Conservation (phyloP, 2,888 invertebrate genomes). For the Drosophila acutilabella region DNA sequence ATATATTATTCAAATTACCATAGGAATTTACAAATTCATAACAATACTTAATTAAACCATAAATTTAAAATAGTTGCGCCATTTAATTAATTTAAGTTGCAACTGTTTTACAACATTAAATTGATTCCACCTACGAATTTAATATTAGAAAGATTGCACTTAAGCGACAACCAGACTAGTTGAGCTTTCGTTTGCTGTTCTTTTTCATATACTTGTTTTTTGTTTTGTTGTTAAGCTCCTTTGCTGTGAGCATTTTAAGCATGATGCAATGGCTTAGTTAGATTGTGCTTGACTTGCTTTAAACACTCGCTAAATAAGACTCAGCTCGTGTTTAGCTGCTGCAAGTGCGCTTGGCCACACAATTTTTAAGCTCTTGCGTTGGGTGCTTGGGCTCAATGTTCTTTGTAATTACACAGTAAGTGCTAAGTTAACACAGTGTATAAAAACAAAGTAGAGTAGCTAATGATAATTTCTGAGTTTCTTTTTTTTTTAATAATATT, state of each 20-base stretch:
- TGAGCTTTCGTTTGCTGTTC: constrained; percentile 28
- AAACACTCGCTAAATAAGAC: constrained; percentile 60
- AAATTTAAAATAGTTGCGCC: too few species aligned
- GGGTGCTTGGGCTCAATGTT: constrained; percentile 38
- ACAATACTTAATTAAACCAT: too few species aligned
- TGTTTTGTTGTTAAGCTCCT: constrained; percentile 21
- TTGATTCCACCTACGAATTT: not conserved
- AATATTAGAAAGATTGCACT: not conserved
- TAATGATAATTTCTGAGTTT: too few species aligned
- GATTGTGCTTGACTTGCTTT: constrained; percentile 71
- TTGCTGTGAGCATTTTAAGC: constrained; percentile 25
- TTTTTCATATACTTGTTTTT: constrained; percentile 13
- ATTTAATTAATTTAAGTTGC: not conserved
- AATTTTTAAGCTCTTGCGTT: constrained; percentile 23
- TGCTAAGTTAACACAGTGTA: constrained; percentile 21
- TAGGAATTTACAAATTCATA: too few species aligned
- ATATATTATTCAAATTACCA: too few species aligned
- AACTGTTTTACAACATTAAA: not conserved
- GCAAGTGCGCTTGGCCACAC: constrained; percentile 14
- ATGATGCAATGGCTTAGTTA: constrained; percentile 67
- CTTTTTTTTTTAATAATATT: not conserved
- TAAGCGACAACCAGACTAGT: constrained; percentile 26
- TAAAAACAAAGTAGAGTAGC: not conserved
- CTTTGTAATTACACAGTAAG: constrained; percentile 28
- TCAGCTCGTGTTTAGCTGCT: constrained; percentile 36